These are phyloP conservation scores for Drosophila planitibia DNA, from an alignment of 2,888 invertebrate genomes.

Conservation along the genomic window DNA sequence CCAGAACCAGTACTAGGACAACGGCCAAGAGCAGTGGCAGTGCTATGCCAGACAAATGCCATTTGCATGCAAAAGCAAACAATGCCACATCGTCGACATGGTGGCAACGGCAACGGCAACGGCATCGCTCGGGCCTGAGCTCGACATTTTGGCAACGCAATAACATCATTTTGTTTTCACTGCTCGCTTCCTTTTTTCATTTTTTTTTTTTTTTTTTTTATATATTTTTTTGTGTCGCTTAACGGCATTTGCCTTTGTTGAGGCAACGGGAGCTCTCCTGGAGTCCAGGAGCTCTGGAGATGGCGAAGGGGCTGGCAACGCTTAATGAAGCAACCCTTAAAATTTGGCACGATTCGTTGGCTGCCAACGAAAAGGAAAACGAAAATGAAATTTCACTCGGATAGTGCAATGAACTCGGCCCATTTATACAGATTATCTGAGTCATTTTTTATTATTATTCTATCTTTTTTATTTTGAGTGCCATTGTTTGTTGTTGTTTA, in stretches of 20 bases:
- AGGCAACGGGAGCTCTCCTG: constrained; percentile 18
- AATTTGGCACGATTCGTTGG: constrained; percentile 75
- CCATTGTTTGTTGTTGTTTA: constrained; percentile 19
- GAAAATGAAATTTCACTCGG: constrained; percentile 54
- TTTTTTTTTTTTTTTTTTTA: constrained; percentile 3
- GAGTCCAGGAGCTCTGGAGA: background rate
- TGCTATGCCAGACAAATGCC: constrained; percentile 47
- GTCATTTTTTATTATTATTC: constrained; percentile 11
- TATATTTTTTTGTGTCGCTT: constrained; percentile 31
- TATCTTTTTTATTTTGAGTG: constrained; percentile 19
- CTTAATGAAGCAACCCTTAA: constrained; percentile 80
- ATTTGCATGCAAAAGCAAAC: constrained; percentile 58
- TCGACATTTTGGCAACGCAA: constrained; percentile 67
- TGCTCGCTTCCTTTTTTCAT: constrained; percentile 28
- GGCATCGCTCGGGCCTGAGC: constrained; percentile 29
- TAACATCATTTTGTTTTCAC: constrained; percentile 64
- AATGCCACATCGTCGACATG: constrained; percentile 34
- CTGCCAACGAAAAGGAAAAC: constrained; percentile 58
- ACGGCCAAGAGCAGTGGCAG: constrained; percentile 7
- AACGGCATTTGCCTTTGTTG: constrained; percentile 54
- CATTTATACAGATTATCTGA: constrained; percentile 56
- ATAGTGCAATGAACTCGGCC: constrained; percentile 64
- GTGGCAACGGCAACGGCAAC: background rate
- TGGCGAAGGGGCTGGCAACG: constrained; percentile 34
- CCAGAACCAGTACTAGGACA: background rate